A percentile compares a stretch with the other conserved stretches of the same genome.
phyloP scores from a whole-genome alignment of 1,140 invertebrate genomes.

The Mizuhopecten yessoensis region DNA sequence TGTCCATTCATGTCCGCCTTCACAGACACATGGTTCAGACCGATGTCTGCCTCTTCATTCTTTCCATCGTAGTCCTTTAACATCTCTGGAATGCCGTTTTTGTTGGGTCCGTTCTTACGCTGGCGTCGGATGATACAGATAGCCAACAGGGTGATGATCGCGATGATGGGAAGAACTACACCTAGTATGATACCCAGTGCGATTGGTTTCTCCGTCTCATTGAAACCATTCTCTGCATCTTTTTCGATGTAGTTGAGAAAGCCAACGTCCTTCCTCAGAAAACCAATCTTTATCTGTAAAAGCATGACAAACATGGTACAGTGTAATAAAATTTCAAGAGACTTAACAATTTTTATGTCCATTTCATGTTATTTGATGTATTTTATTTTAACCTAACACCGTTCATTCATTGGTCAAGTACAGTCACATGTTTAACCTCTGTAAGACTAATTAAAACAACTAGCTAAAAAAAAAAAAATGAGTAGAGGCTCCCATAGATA shows the following conservation, averaged over 20 bases:
- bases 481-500: too few species aligned
- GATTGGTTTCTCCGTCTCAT: slow-evolving; percentile 78
- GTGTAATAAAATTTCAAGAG: too few species aligned
- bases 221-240: slow-evolving; percentile 56
- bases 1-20: slow-evolving; percentile 79
- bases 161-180: slow-evolving; percentile 78
- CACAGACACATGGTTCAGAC: slow-evolving; percentile 75
- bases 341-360: too few species aligned
- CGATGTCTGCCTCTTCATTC: slow-evolving; percentile 76
- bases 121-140: slow-evolving; percentile 79
- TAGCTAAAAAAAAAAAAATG: too few species aligned
- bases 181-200: slow-evolving; percentile 78
- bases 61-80: slow-evolving; percentile 77
- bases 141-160: slow-evolving; percentile 77
- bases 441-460: too few species aligned
- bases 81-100: slow-evolving; percentile 78
- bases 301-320: too few species aligned
- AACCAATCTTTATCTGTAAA: slow-evolving; percentile 75
- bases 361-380: too few species aligned
- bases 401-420: too few species aligned
- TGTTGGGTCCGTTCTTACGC: slow-evolving; percentile 74
- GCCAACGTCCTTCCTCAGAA: slow-evolving; percentile 71
- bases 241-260: slow-evolving; percentile 75
- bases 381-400: too few species aligned
- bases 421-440: too few species aligned